Conservation (phyloP, 2,113 vertebrate genomes). For the Alexandromys fortis region DNA sequence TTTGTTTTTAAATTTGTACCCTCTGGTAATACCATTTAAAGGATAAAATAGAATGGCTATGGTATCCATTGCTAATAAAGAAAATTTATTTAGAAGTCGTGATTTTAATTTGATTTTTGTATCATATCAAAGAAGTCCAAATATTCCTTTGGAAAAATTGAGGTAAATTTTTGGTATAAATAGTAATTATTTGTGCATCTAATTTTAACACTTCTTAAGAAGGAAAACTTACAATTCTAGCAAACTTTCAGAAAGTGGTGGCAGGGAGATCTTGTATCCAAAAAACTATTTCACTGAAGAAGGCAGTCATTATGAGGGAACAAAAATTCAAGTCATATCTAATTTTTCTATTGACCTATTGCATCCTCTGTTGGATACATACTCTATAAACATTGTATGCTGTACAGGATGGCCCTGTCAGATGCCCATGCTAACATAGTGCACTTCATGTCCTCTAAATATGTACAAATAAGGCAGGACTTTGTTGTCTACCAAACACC, state of each 20-base stretch:
- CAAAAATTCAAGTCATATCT: background rate
- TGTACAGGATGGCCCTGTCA: background rate
- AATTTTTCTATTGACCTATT: conserved; percentile 1
- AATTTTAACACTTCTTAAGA: background rate
- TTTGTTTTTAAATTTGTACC: conserved; percentile 68
- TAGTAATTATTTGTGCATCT: conserved; percentile 8
- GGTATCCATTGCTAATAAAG: conserved; percentile 30
- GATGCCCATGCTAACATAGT: conserved; percentile 19
- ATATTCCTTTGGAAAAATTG: conserved; percentile 8
- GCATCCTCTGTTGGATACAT: background rate
- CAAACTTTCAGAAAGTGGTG: background rate
- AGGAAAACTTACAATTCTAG: background rate
- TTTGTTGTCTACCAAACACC: conserved; percentile 14
- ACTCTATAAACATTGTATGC: background rate
- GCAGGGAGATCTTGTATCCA: too few relatives aligned
- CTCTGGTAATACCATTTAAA: conserved; percentile 57
- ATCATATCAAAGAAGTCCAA: conserved; percentile 15
- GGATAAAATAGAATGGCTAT: conserved; percentile 39
- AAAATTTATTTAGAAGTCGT: background rate
- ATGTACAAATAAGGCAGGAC: background rate
- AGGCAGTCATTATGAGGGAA: background rate
- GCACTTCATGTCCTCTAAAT: background rate
- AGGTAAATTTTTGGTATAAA: conserved; percentile 39
- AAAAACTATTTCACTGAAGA: background rate
- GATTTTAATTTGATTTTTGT: conserved; percentile 31